These are phyloP conservation scores for Hypanus sabinus DNA, from an alignment of 2,113 vertebrate species.

Conservation along the genomic window DNA sequence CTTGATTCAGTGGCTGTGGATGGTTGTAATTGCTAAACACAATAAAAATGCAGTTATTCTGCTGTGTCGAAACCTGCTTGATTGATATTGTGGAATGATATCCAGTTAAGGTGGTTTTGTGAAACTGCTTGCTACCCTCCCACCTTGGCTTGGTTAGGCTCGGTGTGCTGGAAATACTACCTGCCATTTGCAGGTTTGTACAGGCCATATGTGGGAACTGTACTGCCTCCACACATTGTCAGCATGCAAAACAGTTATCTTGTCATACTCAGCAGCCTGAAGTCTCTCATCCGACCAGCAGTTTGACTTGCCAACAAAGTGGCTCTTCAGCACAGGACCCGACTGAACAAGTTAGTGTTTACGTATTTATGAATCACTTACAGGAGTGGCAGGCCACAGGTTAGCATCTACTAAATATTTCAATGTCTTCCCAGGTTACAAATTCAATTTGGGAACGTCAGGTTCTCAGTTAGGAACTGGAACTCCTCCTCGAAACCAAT, in stretches of 20 bases:
- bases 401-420: background rate
- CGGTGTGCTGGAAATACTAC: background rate
- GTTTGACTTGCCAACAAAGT: background rate
- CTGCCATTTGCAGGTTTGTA: background rate
- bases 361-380: background rate
- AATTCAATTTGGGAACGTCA: background rate
- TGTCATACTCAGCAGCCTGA: background rate
- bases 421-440: background rate
- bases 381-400: background rate
- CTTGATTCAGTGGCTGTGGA: background rate
- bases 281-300: background rate
- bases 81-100: background rate
- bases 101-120: background rate
- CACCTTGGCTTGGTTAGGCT: background rate
- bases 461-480: background rate
- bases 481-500: too few relatives aligned
- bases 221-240: background rate
- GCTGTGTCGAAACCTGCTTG: constrained; percentile 29
- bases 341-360: background rate
- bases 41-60: constrained; percentile 34
- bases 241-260: too few relatives aligned
- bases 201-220: background rate
- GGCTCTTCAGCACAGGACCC: background rate
- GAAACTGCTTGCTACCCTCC: background rate
- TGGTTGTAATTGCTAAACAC: constrained; percentile 16